Conservation (phyloP, 2,113 vertebrate species). For the Ochotona curzoniae region DNA sequence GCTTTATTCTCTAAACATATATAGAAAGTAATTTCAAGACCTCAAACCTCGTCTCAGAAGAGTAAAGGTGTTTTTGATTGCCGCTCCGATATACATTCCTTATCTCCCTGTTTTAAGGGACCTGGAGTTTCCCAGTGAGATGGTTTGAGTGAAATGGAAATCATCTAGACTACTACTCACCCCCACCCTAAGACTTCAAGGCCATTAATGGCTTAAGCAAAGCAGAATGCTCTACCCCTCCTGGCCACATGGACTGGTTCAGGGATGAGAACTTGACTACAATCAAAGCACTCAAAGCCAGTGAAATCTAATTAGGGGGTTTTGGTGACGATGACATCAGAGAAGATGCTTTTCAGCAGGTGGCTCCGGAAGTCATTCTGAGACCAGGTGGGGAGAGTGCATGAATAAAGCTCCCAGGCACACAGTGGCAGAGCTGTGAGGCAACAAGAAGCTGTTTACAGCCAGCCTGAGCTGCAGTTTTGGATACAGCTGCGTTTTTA, state of each 20-base stretch:
- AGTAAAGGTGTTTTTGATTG: neutral
- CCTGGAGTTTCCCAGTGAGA: neutral
- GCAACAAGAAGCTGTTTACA: neutral
- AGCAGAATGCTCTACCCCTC: neutral
- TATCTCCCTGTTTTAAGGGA: neutral
- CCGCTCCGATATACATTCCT: neutral
- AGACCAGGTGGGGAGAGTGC: neutral
- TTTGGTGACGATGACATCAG: neutral
- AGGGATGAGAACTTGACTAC: neutral
- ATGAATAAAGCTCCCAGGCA: neutral
- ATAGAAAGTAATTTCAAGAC: neutral
- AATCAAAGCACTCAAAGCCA: neutral
- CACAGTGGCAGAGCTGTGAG: neutral
- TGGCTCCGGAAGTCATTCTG: neutral
- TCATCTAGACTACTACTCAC: neutral
- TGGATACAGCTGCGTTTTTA: neutral
- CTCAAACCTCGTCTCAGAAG: neutral
- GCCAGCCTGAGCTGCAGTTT: neutral
- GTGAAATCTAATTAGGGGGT: neutral
- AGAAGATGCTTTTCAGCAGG: neutral
- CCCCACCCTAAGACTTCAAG: neutral
- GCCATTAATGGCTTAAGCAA: neutral
- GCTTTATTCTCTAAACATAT: neutral
- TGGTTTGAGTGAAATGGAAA: neutral
- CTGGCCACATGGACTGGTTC: neutral